Percentiles rank a stretch among this genome's conserved stretches.
Conservation (phyloP, 2,113 vertebrate species). For the Collichthys lucidus region DNA sequence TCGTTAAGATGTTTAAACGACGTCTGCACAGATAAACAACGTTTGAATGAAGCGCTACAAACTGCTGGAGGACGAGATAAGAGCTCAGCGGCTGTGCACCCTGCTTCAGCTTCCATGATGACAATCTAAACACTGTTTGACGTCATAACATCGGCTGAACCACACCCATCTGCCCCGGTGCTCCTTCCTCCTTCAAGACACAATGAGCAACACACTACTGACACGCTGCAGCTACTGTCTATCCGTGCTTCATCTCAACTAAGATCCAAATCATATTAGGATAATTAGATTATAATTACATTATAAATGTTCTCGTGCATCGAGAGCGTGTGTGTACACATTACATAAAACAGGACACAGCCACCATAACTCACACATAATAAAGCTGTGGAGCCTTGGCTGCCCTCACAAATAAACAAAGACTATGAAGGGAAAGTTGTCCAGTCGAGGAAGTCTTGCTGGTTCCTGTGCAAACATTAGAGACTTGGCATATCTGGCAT, state of each 20-base stretch:
- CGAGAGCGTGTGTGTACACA: not conserved
- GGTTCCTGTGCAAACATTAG: constrained; percentile 10
- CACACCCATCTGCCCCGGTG: not conserved
- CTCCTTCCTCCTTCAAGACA: not conserved
- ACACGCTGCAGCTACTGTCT: not conserved
- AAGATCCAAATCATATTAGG: constrained; percentile 8
- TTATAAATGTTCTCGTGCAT: not conserved
- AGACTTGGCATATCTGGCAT: not conserved
- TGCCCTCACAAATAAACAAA: not conserved
- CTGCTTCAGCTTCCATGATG: not conserved
- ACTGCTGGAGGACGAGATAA: not conserved
- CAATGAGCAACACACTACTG: not conserved
- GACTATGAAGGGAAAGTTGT: not conserved
- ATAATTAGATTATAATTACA: not conserved
- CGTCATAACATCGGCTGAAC: not conserved
- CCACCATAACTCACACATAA: not conserved
- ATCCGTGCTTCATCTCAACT: not conserved
- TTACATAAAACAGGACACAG: not conserved
- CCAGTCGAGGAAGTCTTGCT: not conserved
- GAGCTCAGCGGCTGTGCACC: not conserved
- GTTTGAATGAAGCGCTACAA: not conserved
- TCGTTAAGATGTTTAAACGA: constrained; percentile 5
- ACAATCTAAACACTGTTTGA: not conserved
- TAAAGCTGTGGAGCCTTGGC: not conserved
- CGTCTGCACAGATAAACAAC: not conserved